A percentile compares a stretch with the other conserved stretches of the same genome.
phyloP scores from a whole-genome alignment of 2,888 invertebrate genomes.

The Andrena camellia region DNA sequence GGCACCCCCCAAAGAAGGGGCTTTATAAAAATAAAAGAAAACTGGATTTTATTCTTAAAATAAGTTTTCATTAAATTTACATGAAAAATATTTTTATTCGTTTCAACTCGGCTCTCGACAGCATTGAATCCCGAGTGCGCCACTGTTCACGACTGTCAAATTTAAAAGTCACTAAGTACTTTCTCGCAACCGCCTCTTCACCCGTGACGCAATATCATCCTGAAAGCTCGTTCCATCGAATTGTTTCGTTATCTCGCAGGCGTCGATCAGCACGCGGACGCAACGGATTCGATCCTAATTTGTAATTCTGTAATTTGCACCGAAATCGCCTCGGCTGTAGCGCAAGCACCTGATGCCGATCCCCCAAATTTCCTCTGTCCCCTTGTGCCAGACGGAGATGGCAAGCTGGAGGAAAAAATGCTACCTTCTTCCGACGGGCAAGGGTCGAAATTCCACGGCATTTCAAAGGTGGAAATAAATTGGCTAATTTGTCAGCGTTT shows the following conservation, averaged over 20 bases:
- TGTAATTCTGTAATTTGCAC: slow-evolving; percentile 73
- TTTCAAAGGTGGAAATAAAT: slow-evolving; percentile 54
- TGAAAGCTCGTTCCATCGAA: neutral
- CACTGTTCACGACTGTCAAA: neutral
- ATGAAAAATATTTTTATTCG: no score
- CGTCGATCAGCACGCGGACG: slow-evolving; percentile 25
- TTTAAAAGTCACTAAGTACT: no score
- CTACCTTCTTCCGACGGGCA: neutral
- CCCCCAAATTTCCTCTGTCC: slow-evolving; percentile 52
- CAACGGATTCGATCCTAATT: slow-evolving; percentile 64
- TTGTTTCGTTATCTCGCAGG: slow-evolving; percentile 34
- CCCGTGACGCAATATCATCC: neutral
- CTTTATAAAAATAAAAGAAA: no score
- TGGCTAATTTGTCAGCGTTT: slow-evolving; percentile 59
- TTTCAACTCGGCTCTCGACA: no score
- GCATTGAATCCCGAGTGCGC: no score
- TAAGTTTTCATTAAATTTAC: no score
- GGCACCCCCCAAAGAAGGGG: no score
- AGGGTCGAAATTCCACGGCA: slow-evolving; percentile 49
- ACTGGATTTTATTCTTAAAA: no score
- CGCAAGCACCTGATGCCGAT: slow-evolving; percentile 72
- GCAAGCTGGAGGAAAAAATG: slow-evolving; percentile 21
- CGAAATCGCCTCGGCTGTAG: slow-evolving; percentile 66
- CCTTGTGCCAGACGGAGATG: neutral
- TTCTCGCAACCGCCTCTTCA: no score